phyloP scores from a whole-genome alignment of 2,888 invertebrate genomes.

The Lepidocyrtinus sp. region DNA sequence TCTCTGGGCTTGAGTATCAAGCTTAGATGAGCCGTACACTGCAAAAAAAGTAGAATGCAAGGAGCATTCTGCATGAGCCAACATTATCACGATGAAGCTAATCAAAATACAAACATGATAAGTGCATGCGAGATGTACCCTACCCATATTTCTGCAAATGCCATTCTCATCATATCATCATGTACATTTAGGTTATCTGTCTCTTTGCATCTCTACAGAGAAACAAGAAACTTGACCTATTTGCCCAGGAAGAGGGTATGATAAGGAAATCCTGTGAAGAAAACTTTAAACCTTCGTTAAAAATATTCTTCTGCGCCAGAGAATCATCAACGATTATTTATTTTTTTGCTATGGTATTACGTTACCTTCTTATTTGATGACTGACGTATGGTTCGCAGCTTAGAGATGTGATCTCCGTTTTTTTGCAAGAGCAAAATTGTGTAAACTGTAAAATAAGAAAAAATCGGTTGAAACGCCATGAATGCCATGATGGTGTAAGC shows the following conservation, averaged over 20 bases:
- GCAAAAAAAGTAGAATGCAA: conserved; percentile 10
- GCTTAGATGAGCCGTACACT: not conserved
- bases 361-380: conserved; percentile 29
- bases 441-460: not conserved
- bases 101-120: conserved; percentile 6
- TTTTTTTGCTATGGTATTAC: not conserved
- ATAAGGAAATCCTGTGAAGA: conserved; percentile 57
- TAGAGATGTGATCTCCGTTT: not conserved
- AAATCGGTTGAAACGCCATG: too few relatives aligned
- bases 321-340: not conserved
- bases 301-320: too few relatives aligned
- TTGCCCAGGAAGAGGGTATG: conserved; percentile 55
- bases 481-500: too few relatives aligned
- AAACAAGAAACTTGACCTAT: conserved; percentile 60
- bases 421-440: conserved; percentile 1
- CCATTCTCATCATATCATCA: not conserved
- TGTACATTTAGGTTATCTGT: conserved; percentile 54
- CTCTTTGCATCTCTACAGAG: conserved; percentile 24
- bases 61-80: not conserved
- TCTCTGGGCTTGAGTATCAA: not conserved
- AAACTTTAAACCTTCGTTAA: too few relatives aligned
- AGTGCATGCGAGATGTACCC: conserved; percentile 17
- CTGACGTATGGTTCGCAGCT: conserved; percentile 33
- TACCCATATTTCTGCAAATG: not conserved
- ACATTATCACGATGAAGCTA: not conserved